Evolutionary conservation across 2,888 invertebrate species (phyloP), one percentile per base, ranked within the genome.

Genomic region (Lasius platythorax): DNA sequence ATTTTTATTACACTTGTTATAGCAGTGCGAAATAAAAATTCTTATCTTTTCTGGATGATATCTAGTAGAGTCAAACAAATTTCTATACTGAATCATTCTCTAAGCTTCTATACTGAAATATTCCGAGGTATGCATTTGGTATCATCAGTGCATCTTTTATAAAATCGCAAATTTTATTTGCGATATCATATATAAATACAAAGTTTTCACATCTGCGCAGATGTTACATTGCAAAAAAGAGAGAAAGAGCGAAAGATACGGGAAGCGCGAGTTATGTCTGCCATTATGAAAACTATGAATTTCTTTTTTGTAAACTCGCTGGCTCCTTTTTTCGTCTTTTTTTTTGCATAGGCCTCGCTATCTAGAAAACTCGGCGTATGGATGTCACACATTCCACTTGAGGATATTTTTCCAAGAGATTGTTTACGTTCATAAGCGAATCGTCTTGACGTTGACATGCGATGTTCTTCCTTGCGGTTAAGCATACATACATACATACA

Each of bases 211-310:
- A 43, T 68, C 15, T 50, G 50, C n/a, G 18, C 18, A 46, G n/a
- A 46, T 40, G 1, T 46, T 73, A 18, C 23, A 64, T 6, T 28
- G 18, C 9, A 23, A 40, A 12, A 72, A 15, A 28, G 15, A 58
- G 28, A 40, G 37, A 33, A 12, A 11, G 46, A n/a, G 40, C 15
- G 18, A 12, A 28, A 30, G 12, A 11, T 64, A 33, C 8, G 43
- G 30, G 30, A 66, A 50, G 18, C 9, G 33, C 0, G 12, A 37
- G 23, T 8, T 18, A 30, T 0, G 8, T 12, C 30, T n/a, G 46
- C 43, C 18, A 64, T 82, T 75, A 66, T 82, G 75, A 75, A 72
- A 64, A 75, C 5, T 5, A 28, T 12, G 50, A 63, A 63, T 53
- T 50, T 18, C 23, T 30, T 30, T 53, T 33, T 56, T 18, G 28